A percentile compares a stretch with the other conserved stretches of the same genome.
Conservation (phyloP, 92 coral and sea anemone species). For the Galaxea fascicularis region DNA sequence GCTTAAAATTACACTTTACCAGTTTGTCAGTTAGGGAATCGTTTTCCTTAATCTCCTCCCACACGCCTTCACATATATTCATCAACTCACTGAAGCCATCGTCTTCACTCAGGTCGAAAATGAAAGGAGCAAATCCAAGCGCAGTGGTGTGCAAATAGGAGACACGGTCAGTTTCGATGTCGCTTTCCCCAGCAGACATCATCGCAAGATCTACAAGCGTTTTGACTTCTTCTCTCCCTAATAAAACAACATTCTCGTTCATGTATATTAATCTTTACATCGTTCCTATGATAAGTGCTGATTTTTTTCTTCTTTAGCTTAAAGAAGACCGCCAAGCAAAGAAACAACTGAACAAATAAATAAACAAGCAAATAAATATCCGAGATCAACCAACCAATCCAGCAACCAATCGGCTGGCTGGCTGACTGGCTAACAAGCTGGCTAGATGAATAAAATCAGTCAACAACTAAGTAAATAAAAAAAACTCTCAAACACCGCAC, state of each 20-base stretch:
- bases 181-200: slow-evolving; percentile 87
- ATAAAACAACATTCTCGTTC: neutral
- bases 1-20: slow-evolving; percentile 40
- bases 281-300: neutral
- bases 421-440: too few relatives aligned
- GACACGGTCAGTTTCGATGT: slow-evolving; percentile 81
- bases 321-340: too few relatives aligned
- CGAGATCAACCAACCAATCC: too few relatives aligned
- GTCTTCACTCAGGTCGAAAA: slow-evolving; percentile 56
- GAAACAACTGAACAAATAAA: too few relatives aligned
- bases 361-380: too few relatives aligned
- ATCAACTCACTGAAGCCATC: slow-evolving; percentile 62
- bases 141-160: slow-evolving; percentile 86
- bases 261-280: neutral
- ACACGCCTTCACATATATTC: slow-evolving; percentile 59
- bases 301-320: neutral
- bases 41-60: slow-evolving; percentile 61
- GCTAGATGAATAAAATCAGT: too few relatives aligned
- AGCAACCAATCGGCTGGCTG: neutral
- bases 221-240: slow-evolving; percentile 66
- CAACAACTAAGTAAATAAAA: neutral
- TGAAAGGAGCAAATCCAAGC: slow-evolving; percentile 79
- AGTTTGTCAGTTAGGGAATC: slow-evolving; percentile 45
- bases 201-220: slow-evolving; percentile 82
- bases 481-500: neutral